Conservation (phyloP, 2,888 invertebrate species). For the Pollenia angustigena region DNA sequence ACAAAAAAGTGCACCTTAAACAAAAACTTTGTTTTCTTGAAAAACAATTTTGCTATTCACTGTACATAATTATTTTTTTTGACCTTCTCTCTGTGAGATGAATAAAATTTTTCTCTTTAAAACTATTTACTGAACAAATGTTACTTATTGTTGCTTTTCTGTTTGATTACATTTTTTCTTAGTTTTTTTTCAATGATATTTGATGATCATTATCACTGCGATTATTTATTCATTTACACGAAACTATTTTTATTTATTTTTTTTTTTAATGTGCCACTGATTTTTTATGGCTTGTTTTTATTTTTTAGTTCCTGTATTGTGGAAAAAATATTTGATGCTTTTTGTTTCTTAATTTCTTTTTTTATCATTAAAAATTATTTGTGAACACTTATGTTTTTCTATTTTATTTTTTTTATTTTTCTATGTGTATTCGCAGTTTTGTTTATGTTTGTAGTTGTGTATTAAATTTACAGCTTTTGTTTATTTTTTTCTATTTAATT, state of each 20-base stretch:
- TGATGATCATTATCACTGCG: constrained; percentile 60
- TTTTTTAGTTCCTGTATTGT: constrained; percentile 64
- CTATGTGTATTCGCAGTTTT: constrained; percentile 7
- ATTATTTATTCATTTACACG: constrained; percentile 71
- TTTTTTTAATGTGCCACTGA: constrained; percentile 13
- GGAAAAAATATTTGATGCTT: constrained; percentile 43
- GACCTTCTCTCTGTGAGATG: neutral
- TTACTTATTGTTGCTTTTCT: neutral
- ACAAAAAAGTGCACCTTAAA: too few species aligned
- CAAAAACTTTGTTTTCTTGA: too few species aligned
- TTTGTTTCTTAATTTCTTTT: constrained; percentile 19
- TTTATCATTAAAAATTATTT: neutral
- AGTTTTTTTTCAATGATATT: constrained; percentile 33
- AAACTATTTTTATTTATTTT: constrained; percentile 52
- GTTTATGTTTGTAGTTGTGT: constrained; percentile 2
- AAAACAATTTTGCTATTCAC: too few species aligned
- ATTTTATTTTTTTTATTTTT: constrained; percentile 22
- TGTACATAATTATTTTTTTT: too few species aligned
- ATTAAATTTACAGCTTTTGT: constrained; percentile 25
- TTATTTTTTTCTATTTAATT: neutral
- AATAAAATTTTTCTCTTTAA: neutral
- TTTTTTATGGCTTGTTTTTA: constrained; percentile 10
- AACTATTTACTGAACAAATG: constrained; percentile 9
- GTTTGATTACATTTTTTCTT: constrained; percentile 16
- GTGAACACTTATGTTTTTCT: constrained; percentile 13